phyloP scores from a whole-genome alignment of 2,797 vertebrate genomes.

The Hypotaenidia philippensis region DNA sequence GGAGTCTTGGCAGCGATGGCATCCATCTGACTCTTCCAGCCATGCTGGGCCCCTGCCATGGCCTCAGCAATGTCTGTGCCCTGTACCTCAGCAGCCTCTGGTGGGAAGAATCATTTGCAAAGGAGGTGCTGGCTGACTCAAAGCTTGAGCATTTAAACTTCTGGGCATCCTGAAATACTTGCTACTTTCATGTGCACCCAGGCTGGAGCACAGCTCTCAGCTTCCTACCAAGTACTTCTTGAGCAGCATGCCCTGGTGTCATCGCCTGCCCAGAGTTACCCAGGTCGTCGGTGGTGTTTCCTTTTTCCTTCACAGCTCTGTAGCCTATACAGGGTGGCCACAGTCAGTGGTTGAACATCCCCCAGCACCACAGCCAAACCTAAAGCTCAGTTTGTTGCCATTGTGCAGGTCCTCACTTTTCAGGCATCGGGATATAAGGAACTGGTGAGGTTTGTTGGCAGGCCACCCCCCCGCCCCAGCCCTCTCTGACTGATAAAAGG shows the following conservation, averaged over 20 bases:
- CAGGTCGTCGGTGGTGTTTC: fast-evolving
- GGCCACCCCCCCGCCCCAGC: too few species aligned
- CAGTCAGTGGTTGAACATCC: not conserved
- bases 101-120: not conserved
- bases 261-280: fast-evolving
- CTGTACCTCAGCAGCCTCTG: not conserved
- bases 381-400: not conserved
- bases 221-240: not conserved
- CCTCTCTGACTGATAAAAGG: not conserved
- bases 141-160: not conserved
- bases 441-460: not conserved
- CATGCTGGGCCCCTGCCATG: fast-evolving
- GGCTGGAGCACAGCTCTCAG: not conserved
- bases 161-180: not conserved
- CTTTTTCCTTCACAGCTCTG: not conserved
- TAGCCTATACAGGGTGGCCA: not conserved
- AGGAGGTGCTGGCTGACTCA: not conserved
- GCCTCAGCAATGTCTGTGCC: fast-evolving
- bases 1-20: fast-evolving
- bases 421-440: not conserved
- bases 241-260: fast-evolving
- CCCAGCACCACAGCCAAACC: not conserved
- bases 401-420: not conserved
- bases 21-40: not conserved
- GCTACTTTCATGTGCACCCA: not conserved